Base-by-base conservation (phyloP, 2,888 invertebrate species). In the Herminia tarsipennalis region DNA sequence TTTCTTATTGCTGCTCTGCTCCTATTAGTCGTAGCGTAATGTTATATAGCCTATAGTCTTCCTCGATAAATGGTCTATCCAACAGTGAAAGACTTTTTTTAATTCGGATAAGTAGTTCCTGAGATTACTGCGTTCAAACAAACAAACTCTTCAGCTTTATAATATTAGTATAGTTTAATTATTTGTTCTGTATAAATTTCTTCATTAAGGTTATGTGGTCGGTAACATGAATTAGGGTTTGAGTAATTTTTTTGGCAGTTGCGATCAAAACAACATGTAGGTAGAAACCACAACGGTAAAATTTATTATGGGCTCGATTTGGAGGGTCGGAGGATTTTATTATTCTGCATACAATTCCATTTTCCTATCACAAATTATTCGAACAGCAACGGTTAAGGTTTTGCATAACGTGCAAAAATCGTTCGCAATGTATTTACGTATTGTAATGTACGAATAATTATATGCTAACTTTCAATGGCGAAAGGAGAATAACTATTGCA, bases 261-360 rank as follows among this genome's bases (percentile, higher is more conserved):
- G 61, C 67, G 66, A 73, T 74, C 74, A 65, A 69, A 76, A 76
- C 56, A 75, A 73, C 60, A 48, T 72, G 70, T 71, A 76, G 62
- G 74, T 73, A 67, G 68, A 73, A 70, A 66, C 73, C 79, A 66
- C 78, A 76, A 65, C 70, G 73, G 76, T 70, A 66, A 81, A 86
- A 88, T 88, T 86, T 85, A 85, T 85, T 82, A 81, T 78, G 66
- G 81, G 78, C 68, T 73, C 75, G 73, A 78, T 76, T 79, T 80
- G 68, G 78, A 86, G 83, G 86, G 86, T 87, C 81, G 80, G 81
- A 78, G 78, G 74, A 81, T 88, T 88, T 86, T 86, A 86, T 88
- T 87, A 88, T 88, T 88, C 86, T 83, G 82, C 86, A 88, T 86
- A 85, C 86, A 88, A 87, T 88, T 83, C 83, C 83, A 85, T 88